Evolutionary conservation across 2,797 vertebrate genomes (phyloP).

Genomic region (Linurgus olivaceus): DNA sequence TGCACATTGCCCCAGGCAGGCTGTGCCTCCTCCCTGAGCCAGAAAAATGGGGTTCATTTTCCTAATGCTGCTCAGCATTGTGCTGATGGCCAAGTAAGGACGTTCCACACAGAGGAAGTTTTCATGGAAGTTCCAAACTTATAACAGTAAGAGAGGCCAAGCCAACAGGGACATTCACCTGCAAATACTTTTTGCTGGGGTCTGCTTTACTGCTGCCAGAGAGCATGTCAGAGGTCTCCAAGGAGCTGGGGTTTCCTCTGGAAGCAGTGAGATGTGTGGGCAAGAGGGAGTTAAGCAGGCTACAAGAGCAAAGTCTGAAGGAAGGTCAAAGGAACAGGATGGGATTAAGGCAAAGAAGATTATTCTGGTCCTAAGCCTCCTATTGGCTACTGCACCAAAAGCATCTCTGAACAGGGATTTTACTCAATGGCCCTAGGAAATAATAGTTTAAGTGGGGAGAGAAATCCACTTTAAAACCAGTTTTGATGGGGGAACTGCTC

Average conservation of each 20-base stretch:
- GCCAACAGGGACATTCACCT: neutral
- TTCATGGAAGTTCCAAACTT: neutral
- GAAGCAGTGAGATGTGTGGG: neutral
- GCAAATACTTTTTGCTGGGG: neutral
- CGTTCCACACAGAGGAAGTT: neutral
- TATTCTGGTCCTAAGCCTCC: neutral
- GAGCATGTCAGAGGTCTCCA: neutral
- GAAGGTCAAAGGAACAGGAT: neutral
- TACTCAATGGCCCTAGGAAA: neutral
- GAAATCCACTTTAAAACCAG: neutral
- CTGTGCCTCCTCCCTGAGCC: neutral
- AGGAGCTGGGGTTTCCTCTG: neutral
- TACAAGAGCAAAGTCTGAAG: neutral
- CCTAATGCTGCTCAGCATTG: neutral
- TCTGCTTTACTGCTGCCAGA: neutral
- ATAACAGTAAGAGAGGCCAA: neutral
- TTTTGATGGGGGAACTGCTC: neutral
- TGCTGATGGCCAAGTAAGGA: neutral
- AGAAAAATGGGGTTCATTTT: neutral
- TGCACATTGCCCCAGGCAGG: neutral
- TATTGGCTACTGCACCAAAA: neutral
- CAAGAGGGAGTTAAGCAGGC: neutral
- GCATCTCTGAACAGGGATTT: neutral
- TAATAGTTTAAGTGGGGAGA: neutral
- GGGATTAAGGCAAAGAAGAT: slow-evolving; percentile 23